Evolutionary conservation across 1,140 invertebrate species (phyloP).

Genomic region (Drosophila mauritiana): DNA sequence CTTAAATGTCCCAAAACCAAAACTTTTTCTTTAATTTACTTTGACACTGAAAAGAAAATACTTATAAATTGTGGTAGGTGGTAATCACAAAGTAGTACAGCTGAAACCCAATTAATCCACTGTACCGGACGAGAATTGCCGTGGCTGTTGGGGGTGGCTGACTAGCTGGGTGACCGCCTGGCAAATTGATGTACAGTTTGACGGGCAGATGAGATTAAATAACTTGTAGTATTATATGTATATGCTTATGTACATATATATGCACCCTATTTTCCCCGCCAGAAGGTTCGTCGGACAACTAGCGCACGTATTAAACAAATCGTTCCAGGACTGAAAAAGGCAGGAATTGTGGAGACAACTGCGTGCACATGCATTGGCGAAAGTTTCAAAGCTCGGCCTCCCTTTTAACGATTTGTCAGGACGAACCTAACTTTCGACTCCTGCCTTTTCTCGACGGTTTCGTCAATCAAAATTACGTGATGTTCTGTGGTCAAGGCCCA

Average conservation of each 20-base stretch:
- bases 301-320: constrained; percentile 68
- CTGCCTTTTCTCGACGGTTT: constrained; percentile 59
- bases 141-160: constrained; percentile 38
- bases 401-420: constrained; percentile 63
- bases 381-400: constrained; percentile 46
- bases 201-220: constrained; percentile 84
- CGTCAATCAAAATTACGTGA: constrained; percentile 82
- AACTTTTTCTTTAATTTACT: too few species aligned
- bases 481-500: constrained; percentile 30
- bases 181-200: constrained; percentile 82
- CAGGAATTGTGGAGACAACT: constrained; percentile 26
- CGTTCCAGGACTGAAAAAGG: constrained; percentile 28
- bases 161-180: constrained; percentile 51
- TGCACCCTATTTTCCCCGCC: constrained; percentile 8
- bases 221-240: constrained; percentile 70
- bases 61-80: too few species aligned
- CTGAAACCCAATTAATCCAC: background rate
- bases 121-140: constrained; percentile 22
- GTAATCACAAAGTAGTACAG: too few species aligned
- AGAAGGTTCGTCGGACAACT: constrained; percentile 31
- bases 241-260: constrained; percentile 46
- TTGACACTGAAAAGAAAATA: too few species aligned
- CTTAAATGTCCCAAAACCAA: too few species aligned
- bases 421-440: constrained; percentile 63
- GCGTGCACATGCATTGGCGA: constrained; percentile 61